Conservation (phyloP, 2,113 vertebrate genomes). For the Menidia beryllina region DNA sequence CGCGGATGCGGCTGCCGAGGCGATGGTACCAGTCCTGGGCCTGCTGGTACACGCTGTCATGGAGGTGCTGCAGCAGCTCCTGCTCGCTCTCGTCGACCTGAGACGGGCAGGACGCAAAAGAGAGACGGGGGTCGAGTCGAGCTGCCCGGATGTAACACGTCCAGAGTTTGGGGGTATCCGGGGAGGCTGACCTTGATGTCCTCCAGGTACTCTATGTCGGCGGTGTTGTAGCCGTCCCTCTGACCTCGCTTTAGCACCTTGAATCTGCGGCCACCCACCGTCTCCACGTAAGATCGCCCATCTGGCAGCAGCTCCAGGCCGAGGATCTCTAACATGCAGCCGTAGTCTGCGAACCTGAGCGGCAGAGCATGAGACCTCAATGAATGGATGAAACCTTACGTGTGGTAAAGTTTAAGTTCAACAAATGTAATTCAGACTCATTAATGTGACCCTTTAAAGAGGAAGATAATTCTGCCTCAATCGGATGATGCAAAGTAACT, state of each 20-base stretch:
- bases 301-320: constrained; percentile 85
- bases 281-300: constrained; percentile 88
- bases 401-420: too few relatives aligned
- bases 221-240: constrained; percentile 90
- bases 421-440: too few relatives aligned
- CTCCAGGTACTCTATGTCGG: constrained; percentile 89
- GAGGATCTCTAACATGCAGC: constrained; percentile 89
- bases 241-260: constrained; percentile 85
- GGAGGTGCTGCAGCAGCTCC: constrained; percentile 84
- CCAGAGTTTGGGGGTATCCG: background rate
- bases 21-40: constrained; percentile 87
- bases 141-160: background rate
- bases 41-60: constrained; percentile 88
- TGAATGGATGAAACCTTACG: too few relatives aligned
- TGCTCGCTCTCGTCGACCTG: constrained; percentile 86
- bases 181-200: constrained; percentile 82
- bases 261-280: constrained; percentile 86
- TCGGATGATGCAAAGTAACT: too few relatives aligned
- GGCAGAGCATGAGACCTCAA: background rate
- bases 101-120: background rate
- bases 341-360: constrained; percentile 89
- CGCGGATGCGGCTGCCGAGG: constrained; percentile 77
- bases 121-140: background rate
- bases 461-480: too few relatives aligned
- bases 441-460: too few relatives aligned